Evolutionary conservation across 2,113 vertebrate genomes (phyloP).

Genomic region (Myrmophylax atrothorax): DNA sequence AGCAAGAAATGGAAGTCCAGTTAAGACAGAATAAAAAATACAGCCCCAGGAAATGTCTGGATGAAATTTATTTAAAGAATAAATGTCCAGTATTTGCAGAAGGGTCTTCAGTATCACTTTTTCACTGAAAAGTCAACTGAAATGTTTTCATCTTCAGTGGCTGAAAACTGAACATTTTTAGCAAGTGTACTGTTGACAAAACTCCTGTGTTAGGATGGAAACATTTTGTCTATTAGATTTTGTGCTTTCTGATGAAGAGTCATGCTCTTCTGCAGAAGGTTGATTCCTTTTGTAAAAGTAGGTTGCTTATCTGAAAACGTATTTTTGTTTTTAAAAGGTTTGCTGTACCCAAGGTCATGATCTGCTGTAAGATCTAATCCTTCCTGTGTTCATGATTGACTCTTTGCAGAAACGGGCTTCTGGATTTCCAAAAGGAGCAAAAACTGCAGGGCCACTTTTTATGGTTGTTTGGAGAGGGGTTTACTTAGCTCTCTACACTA

Average conservation of each 20-base stretch:
- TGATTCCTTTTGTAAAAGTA: background rate
- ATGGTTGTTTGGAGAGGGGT: constrained; percentile 12
- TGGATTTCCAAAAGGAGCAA: constrained; percentile 4
- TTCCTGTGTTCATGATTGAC: background rate
- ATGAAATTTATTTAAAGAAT: background rate
- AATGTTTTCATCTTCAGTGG: background rate
- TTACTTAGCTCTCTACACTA: background rate
- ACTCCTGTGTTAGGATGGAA: background rate
- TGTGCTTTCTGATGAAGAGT: background rate
- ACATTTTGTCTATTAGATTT: background rate
- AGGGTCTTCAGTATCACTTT: background rate
- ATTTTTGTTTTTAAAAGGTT: background rate
- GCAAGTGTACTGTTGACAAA: background rate
- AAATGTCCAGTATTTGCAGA: background rate
- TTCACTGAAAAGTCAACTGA: background rate
- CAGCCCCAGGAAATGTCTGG: background rate
- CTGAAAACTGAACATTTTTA: background rate
- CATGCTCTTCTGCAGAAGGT: background rate
- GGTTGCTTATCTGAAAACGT: background rate
- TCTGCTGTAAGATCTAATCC: background rate
- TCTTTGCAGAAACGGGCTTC: background rate
- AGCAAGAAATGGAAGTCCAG: background rate
- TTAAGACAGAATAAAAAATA: background rate
- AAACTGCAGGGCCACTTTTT: background rate
- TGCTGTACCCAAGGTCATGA: background rate